Base-by-base conservation (phyloP, 2,797 vertebrate species). In the Gastrophryne carolinensis region DNA sequence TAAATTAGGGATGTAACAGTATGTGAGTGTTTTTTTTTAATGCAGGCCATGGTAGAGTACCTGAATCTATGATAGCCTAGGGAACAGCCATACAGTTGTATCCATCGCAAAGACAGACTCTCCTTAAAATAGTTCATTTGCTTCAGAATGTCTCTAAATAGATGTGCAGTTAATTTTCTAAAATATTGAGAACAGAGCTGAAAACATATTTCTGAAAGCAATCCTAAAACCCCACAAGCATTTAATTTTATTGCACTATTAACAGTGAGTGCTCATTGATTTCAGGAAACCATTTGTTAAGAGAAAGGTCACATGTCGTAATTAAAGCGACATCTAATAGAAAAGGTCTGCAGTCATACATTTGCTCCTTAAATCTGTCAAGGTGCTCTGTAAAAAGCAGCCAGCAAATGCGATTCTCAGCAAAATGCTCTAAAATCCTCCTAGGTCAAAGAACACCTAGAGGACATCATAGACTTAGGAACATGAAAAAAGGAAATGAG, bases 171-270 rank as follows among this genome's bases (percentile, higher is more conserved):
- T 15, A 47, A 19, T 17, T 50, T 4, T 24, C 9, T 5, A 12
- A 61, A 72, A 72, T 56, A 50, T 10, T 21, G 24, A 41, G 26
- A 11, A n/a, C 8, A 19, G 32, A 4, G 17, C 47, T 30, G 27
- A 66, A 65, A 73, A 57, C 39, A n/a, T 57, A 57, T 56, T 64
- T 57, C 27, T 44, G 13, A 34, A 35, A 10, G 15, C 52, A 73
- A 49, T 57, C 34, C 15, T 13, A 56, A 44, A 64, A 56, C 15
- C 13, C 19, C 47, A 11, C 61, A 57, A 27, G 3, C 62, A 74
- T 57, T 73, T 73, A 73, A 32, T 63, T 73, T 73, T 73, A 73
- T 66, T 47, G 57, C 15, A 50, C 62, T 61, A 61, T 75, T 68
- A 68, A 68, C 19, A 37, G 54, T 68, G 35, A 37, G 24, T 1